Evolutionary conservation across 1,140 invertebrate species (phyloP).

Genomic region (Sycophila sp.): DNA sequence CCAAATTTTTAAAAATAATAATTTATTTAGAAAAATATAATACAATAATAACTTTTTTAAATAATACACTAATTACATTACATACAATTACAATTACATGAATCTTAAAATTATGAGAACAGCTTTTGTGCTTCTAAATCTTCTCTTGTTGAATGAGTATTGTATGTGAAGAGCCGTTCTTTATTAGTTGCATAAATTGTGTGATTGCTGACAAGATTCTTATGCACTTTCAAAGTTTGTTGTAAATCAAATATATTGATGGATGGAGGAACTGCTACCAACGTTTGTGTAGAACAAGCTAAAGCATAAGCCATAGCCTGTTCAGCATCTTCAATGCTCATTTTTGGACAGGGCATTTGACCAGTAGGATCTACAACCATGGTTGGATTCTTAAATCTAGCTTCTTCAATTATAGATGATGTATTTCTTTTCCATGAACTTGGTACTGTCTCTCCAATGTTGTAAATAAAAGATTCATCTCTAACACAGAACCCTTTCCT

Average conservation of each 20-base stretch:
- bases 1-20: not conserved
- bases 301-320: slow-evolving; percentile 60
- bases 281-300: slow-evolving; percentile 58
- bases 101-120: slow-evolving; percentile 41
- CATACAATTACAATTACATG: not conserved
- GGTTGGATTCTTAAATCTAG: slow-evolving; percentile 45
- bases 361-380: slow-evolving; percentile 56
- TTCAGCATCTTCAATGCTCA: slow-evolving; percentile 59
- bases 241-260: slow-evolving; percentile 57
- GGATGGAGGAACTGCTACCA: slow-evolving; percentile 50
- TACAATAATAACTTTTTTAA: not conserved
- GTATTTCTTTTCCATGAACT: slow-evolving; percentile 78
- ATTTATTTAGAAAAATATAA: not conserved
- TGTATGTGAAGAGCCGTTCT: slow-evolving; percentile 61
- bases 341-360: slow-evolving; percentile 57
- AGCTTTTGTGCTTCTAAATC: slow-evolving; percentile 58
- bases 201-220: slow-evolving; percentile 62
- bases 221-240: slow-evolving; percentile 59
- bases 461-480: slow-evolving; percentile 76
- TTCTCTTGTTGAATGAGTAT: slow-evolving; percentile 63
- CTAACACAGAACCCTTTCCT: slow-evolving; percentile 77
- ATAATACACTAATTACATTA: not conserved
- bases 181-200: slow-evolving; percentile 64
- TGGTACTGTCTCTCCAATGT: slow-evolving; percentile 75
- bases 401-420: slow-evolving; percentile 50